A percentile compares a stretch with the other conserved stretches of the same genome.
phyloP scores from a whole-genome alignment of 2,797 vertebrate genomes.

The Chrysolophus pictus region DNA sequence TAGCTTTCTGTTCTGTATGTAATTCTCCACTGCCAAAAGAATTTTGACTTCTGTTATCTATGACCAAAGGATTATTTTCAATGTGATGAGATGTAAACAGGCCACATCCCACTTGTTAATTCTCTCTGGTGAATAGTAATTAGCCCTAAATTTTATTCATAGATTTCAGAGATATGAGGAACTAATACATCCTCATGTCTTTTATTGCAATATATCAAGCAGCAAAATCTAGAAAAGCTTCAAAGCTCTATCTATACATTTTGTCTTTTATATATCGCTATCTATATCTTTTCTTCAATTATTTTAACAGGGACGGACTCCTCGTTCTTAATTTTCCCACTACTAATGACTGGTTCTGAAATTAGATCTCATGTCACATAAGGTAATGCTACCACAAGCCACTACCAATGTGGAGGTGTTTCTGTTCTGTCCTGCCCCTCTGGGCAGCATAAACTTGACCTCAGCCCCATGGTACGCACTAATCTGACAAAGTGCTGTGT shows the following conservation, averaged over 20 bases:
- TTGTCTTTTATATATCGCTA: neutral
- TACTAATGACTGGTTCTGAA: neutral
- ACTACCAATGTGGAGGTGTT: neutral
- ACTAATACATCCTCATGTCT: neutral
- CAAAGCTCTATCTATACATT: fast-evolving
- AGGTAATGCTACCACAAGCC: neutral
- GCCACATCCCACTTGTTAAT: neutral
- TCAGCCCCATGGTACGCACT: neutral
- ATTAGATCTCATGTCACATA: neutral
- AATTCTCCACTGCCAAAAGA: neutral
- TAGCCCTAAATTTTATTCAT: neutral
- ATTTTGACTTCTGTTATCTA: neutral
- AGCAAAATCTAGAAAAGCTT: neutral
- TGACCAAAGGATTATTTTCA: neutral
- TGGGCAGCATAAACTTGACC: fast-evolving
- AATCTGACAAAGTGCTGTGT: neutral
- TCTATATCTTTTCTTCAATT: neutral
- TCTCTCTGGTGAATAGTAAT: neutral
- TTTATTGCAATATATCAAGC: neutral
- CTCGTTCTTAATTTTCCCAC: neutral
- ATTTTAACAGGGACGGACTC: neutral
- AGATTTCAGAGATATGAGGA: neutral
- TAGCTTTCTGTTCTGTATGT: neutral
- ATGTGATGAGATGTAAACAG: neutral
- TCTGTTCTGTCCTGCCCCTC: fast-evolving